Conservation (phyloP, 2,888 invertebrate genomes). For the Hydrotaea diabolus region DNA sequence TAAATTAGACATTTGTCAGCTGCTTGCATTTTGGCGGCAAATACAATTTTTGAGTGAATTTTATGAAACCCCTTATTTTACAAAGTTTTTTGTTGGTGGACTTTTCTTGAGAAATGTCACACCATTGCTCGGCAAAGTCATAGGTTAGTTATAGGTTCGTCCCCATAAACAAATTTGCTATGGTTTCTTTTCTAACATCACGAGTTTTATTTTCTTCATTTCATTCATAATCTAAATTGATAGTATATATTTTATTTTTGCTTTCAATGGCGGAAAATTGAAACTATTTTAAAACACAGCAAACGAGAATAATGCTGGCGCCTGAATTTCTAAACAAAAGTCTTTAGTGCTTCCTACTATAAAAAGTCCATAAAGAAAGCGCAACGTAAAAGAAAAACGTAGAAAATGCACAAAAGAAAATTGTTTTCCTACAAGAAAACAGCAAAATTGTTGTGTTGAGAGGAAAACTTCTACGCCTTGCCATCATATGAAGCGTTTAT, state of each 20-base stretch:
- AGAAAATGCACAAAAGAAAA: not conserved
- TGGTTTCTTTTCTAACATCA: not conserved
- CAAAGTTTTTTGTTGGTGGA: no score
- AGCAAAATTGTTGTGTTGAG: not conserved
- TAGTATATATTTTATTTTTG: not conserved
- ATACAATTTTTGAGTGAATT: no score
- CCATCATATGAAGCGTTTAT: no score
- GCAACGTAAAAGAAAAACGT: not conserved
- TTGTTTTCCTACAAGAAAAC: not conserved
- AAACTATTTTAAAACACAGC: not conserved
- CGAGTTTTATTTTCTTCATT: slow-evolving; percentile 10
- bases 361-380: not conserved
- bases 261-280: not conserved
- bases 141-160: no score
- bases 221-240: slow-evolving; percentile 4
- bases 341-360: slow-evolving; percentile 5
- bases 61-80: no score
- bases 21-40: no score
- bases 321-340: slow-evolving; percentile 31
- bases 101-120: no score
- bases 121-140: no score
- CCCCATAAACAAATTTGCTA: no score
- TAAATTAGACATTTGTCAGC: no score
- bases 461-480: no score
- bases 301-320: slow-evolving; percentile 13